Evolutionary conservation across 1,140 invertebrate species (phyloP).

Genomic region (Halictus rubicundus): DNA sequence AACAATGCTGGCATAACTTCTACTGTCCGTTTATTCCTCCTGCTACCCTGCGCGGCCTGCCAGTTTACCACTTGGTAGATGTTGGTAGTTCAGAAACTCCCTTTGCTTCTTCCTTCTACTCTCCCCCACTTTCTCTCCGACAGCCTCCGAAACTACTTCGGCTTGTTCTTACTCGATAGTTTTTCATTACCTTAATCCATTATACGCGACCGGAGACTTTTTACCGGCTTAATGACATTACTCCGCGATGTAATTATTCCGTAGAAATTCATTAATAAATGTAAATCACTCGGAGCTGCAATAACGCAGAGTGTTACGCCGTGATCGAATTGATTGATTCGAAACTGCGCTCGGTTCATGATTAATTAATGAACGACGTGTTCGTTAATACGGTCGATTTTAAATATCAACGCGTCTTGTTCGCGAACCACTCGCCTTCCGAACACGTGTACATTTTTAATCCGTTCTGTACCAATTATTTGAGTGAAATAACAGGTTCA

Average conservation of each 20-base stretch:
- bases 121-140: too few species aligned
- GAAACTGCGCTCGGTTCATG: too few species aligned
- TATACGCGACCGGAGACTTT: background rate
- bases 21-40: constrained; percentile 38
- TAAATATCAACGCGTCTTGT: background rate
- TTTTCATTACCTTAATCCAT: background rate
- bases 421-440: too few species aligned
- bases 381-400: background rate
- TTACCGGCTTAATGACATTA: background rate
- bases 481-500: too few species aligned
- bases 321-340: too few species aligned
- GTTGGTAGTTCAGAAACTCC: constrained; percentile 62
- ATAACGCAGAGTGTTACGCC: too few species aligned
- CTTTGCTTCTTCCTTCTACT: background rate
- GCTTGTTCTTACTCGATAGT: background rate
- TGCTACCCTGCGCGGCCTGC: constrained; percentile 12
- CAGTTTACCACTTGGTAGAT: constrained; percentile 65
- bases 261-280: background rate
- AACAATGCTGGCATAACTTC: constrained; percentile 75
- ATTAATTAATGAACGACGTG: background rate
- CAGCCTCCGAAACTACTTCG: background rate
- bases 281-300: too few species aligned
- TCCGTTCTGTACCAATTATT: too few species aligned
- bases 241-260: background rate
- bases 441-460: too few species aligned